Conservation (phyloP, 2,888 invertebrate species). For the Drosophila vallismaia region DNA sequence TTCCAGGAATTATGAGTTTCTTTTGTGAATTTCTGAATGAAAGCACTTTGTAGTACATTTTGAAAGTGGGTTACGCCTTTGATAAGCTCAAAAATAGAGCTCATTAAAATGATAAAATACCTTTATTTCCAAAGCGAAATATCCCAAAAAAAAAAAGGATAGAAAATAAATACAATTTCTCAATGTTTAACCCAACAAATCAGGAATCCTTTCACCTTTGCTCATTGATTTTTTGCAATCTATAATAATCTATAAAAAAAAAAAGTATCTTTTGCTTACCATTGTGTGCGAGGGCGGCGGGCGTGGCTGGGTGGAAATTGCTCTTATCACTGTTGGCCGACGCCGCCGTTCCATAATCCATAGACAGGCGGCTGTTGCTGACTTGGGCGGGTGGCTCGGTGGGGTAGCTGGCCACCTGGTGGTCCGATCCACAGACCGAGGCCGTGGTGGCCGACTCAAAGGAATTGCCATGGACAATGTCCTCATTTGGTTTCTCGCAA, state of each 20-base stretch:
- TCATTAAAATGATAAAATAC: not conserved
- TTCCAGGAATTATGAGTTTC: no score
- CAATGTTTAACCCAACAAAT: not conserved
- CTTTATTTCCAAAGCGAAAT: not conserved
- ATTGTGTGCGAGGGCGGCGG: slow-evolving; percentile 75
- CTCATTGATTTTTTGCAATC: no score
- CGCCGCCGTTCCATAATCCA: slow-evolving; percentile 65
- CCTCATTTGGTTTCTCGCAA: slow-evolving; percentile 81
- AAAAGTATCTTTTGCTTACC: slow-evolving; percentile 65
- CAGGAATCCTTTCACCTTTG: slow-evolving; percentile 15
- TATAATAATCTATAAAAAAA: no score
- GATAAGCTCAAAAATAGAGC: not conserved
- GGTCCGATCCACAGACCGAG: slow-evolving; percentile 82
- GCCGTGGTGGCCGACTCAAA: slow-evolving; percentile 76
- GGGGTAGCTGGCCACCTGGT: slow-evolving; percentile 81
- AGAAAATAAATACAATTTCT: not conserved
- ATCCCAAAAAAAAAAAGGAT: no score
- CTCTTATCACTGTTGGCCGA: slow-evolving; percentile 81
- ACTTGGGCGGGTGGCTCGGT: slow-evolving; percentile 48
- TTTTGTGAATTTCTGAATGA: not conserved
- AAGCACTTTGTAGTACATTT: not conserved
- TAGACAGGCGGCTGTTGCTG: slow-evolving; percentile 64
- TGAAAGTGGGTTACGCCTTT: not conserved
- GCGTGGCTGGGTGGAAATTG: slow-evolving; percentile 72
- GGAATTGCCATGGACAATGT: slow-evolving; percentile 74